Evolutionary conservation across 2,797 vertebrate genomes (phyloP).

Genomic region (Strix occidentalis): DNA sequence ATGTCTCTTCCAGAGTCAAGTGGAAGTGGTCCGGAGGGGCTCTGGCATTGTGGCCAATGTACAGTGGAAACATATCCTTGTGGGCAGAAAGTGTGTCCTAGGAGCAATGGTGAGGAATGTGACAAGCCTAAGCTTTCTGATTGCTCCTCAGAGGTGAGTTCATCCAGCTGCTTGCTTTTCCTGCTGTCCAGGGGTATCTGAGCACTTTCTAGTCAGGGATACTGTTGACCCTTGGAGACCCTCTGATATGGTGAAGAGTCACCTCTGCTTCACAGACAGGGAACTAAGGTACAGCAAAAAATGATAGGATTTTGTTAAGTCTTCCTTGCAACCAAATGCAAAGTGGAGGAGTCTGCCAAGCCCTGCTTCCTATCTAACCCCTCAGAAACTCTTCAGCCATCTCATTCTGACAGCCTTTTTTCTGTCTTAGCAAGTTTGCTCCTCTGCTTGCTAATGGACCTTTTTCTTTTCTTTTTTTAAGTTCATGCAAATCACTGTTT

Average conservation of each 20-base stretch:
- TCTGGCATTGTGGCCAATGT: neutral
- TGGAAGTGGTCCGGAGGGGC: neutral
- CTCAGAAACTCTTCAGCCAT: neutral
- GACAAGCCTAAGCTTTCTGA: neutral
- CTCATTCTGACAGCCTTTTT: neutral
- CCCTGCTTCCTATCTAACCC: neutral
- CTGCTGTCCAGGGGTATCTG: too few relatives aligned
- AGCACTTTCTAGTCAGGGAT: neutral
- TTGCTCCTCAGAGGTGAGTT: neutral
- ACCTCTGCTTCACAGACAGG: neutral
- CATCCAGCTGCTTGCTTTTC: neutral
- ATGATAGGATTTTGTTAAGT: neutral
- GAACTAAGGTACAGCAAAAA: neutral
- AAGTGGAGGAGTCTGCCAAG: neutral
- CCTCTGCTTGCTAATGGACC: neutral
- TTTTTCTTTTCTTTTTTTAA: neutral
- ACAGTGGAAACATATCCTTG: neutral
- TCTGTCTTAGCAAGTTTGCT: neutral
- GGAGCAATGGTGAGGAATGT: neutral
- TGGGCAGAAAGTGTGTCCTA: neutral
- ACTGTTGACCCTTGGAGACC: neutral
- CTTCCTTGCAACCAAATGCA: neutral
- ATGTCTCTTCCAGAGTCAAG: neutral
- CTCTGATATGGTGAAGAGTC: neutral
- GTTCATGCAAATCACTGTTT: slow-evolving; percentile 8